Evolutionary conservation across 2,797 vertebrate species (phyloP).

Genomic region (Hoplostethus atlanticus): DNA sequence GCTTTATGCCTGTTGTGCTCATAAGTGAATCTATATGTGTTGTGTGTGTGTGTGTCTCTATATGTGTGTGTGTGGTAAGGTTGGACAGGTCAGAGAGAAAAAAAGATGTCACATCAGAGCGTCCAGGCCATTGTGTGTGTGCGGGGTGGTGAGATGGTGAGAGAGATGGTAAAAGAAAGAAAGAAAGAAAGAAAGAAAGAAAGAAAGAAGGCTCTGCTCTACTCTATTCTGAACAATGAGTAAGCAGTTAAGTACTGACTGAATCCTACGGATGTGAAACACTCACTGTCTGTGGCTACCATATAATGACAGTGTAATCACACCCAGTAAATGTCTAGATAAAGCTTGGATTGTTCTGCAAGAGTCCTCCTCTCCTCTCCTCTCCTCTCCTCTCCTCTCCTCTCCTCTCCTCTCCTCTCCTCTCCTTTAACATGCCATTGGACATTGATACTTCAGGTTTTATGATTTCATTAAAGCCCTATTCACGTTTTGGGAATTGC

Average conservation of each 20-base stretch:
- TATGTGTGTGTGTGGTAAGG: slow-evolving; percentile 24
- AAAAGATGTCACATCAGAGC: slow-evolving; percentile 55
- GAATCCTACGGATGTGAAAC: slow-evolving; percentile 32
- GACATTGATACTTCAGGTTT: background rate
- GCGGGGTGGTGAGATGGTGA: background rate
- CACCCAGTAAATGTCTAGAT: slow-evolving; percentile 34
- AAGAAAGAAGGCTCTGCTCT: no score
- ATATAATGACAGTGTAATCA: slow-evolving; percentile 40
- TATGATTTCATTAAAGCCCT: background rate
- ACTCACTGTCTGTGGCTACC: slow-evolving; percentile 50
- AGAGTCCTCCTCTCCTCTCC: slow-evolving; percentile 12
- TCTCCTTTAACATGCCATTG: no score
- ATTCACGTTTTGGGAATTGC: background rate
- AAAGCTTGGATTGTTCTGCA: slow-evolving; percentile 44
- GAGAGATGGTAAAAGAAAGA: background rate
- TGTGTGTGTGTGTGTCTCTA: no score
- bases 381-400: background rate
- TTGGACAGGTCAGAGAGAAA: slow-evolving; percentile 56
- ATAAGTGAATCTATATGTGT: no score
- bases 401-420: background rate
- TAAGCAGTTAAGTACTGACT: slow-evolving; percentile 48
- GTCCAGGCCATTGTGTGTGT: slow-evolving; percentile 28
- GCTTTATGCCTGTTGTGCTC: no score
- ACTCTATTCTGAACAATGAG: slow-evolving; percentile 49
- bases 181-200: background rate